Conservation (phyloP, 2,888 invertebrate genomes). For the Orgyia antiqua region DNA sequence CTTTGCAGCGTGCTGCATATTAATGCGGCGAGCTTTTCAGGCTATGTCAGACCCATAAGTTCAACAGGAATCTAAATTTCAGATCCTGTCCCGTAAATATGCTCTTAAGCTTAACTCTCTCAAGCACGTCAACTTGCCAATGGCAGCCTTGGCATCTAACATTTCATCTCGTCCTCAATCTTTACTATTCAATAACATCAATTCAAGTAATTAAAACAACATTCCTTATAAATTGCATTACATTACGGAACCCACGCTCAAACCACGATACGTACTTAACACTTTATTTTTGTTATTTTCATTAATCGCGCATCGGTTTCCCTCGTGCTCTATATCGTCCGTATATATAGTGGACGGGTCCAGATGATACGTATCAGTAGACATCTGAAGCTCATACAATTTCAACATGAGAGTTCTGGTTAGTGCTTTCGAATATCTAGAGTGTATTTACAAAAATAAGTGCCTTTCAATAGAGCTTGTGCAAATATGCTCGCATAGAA, state of each 20-base stretch:
- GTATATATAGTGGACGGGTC: slow-evolving; percentile 55
- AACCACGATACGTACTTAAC: slow-evolving; percentile 4
- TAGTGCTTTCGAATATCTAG: slow-evolving; percentile 28
- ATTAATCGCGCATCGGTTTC: slow-evolving; percentile 31
- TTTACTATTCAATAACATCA: background rate
- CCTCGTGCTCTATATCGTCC: slow-evolving; percentile 40
- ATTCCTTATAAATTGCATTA: background rate
- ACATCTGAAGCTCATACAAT: slow-evolving; percentile 43
- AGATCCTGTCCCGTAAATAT: too few relatives aligned
- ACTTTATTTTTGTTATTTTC: slow-evolving; percentile 31
- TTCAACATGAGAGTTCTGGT: slow-evolving; percentile 71
- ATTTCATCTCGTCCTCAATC: too few relatives aligned
- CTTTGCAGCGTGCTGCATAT: too few relatives aligned
- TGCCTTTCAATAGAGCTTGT: too few relatives aligned
- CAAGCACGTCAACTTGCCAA: too few relatives aligned
- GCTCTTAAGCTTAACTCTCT: too few relatives aligned
- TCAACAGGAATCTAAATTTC: too few relatives aligned
- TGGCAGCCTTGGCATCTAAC: too few relatives aligned
- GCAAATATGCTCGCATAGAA: too few relatives aligned
- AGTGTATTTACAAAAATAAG: background rate
- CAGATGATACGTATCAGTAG: slow-evolving; percentile 56
- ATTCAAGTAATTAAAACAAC: slow-evolving; percentile 13
- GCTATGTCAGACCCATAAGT: too few relatives aligned
- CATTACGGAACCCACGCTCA: slow-evolving; percentile 6
- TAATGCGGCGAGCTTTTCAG: too few relatives aligned